A percentile compares a stretch with the other conserved stretches of the same genome.
These are phyloP conservation scores for Protobothrops mucrosquamatus DNA, from an alignment of 2,113 vertebrate genomes.

Conservation along the genomic window DNA sequence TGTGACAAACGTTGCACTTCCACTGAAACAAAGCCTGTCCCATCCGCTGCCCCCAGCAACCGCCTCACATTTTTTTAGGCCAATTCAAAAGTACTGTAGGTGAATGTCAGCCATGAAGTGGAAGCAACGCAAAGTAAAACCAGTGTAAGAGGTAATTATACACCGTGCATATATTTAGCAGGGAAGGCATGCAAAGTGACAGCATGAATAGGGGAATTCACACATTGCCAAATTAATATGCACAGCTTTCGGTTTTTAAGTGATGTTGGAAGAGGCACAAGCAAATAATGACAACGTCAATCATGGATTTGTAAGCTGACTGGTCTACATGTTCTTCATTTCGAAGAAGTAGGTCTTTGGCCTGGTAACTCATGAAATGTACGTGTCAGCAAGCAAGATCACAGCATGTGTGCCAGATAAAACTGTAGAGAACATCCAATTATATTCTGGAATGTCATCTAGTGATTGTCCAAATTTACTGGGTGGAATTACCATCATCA, in stretches of 20 bases:
- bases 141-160: background rate
- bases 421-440: background rate
- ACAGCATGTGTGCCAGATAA: background rate
- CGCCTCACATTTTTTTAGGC: background rate
- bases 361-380: background rate
- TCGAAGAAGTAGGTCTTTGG: background rate
- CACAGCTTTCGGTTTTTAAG: background rate
- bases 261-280: background rate
- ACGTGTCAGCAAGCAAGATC: background rate
- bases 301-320: background rate
- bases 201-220: background rate
- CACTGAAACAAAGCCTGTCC: background rate
- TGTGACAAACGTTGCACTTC: background rate
- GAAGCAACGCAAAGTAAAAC: background rate
- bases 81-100: background rate
- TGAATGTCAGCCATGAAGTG: background rate
- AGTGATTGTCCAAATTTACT: background rate
- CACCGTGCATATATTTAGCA: conserved; percentile 1
- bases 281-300: background rate
- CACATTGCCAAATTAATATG: background rate
- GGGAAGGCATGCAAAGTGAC: background rate
- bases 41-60: background rate
- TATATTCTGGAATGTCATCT: background rate
- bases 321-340: background rate
- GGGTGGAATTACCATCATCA: background rate